phyloP scores from a whole-genome alignment of 2,888 invertebrate species.

The Scaptomyza caliginosa region DNA sequence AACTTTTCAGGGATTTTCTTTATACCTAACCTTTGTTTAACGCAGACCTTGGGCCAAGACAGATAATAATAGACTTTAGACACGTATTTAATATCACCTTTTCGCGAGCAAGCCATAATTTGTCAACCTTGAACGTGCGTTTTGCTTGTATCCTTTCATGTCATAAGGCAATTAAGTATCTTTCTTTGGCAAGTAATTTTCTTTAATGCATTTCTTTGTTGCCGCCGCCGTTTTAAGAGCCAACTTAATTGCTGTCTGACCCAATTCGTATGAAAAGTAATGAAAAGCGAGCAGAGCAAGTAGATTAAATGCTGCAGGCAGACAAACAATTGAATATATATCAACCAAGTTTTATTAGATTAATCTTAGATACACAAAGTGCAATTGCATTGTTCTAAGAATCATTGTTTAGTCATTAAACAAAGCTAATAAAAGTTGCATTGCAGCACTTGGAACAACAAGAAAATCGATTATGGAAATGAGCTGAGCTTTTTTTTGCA shows the following conservation, averaged over 20 bases:
- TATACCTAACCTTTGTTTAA: no score
- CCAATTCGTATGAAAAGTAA: constrained; percentile 12
- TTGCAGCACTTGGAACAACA: neutral
- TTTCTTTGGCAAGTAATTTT: neutral
- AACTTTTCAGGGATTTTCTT: no score
- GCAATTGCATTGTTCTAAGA: constrained; percentile 3
- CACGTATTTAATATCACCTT: neutral
- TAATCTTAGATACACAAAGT: neutral
- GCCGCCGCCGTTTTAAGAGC: neutral
- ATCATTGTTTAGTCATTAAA: neutral
- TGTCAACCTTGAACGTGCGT: neutral
- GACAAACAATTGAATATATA: neutral
- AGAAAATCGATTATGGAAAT: constrained; percentile 15
- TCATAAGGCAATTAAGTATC: neutral
- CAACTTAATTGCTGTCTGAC: constrained; percentile 21
- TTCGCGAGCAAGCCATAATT: neutral
- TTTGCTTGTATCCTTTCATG: neutral
- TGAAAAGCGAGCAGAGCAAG: neutral
- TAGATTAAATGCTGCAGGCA: neutral
- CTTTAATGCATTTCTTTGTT: neutral
- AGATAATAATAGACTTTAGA: neutral
- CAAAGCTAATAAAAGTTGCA: neutral
- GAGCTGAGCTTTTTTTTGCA: neutral
- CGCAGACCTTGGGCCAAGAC: neutral
- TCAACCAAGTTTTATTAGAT: neutral